A percentile compares a stretch with the other conserved stretches of the same genome.
Conservation (phyloP, 2,113 vertebrate genomes). For the Pelecanoides urinatrix region DNA sequence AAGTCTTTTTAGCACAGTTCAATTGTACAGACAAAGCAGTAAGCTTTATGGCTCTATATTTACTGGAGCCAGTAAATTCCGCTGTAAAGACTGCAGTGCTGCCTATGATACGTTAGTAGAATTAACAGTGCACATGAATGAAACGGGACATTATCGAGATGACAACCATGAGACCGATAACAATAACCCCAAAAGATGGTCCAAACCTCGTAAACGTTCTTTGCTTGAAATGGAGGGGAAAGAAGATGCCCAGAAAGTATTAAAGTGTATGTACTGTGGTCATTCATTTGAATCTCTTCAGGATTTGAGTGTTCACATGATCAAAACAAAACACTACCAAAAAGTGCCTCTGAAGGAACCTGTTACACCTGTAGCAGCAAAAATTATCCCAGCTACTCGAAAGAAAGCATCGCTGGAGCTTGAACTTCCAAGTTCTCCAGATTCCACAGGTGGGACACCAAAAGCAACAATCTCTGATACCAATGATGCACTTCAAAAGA, state of each 20-base stretch:
- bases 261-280: conserved; percentile 99
- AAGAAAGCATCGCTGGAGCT: conserved; percentile 91
- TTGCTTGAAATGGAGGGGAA: conserved; percentile 98
- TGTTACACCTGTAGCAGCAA: conserved; percentile 93
- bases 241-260: conserved; percentile 97
- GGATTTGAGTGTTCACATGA: conserved; percentile 99
- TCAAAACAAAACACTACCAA: conserved; percentile 99
- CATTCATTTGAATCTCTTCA: conserved; percentile 99
- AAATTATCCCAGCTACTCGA: conserved; percentile 90
- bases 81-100: conserved; percentile 97
- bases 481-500: conserved; percentile 87
- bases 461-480: conserved; percentile 82
- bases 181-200: conserved; percentile 94
- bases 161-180: conserved; percentile 96
- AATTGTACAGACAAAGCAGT: conserved; percentile 96
- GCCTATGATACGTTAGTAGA: conserved; percentile 97
- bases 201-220: conserved; percentile 96
- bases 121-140: conserved; percentile 98
- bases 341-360: conserved; percentile 99
- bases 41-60: conserved; percentile 99
- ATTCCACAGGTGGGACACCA: conserved; percentile 90
- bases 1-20: conserved; percentile 97
- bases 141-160: conserved; percentile 96
- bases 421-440: conserved; percentile 94
- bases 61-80: conserved; percentile 98